Percentiles rank a stretch among this genome's conserved stretches.
Evolutionary conservation across 2,888 invertebrate species (phyloP).

Genomic region (Nephrocerus scutellatus): DNA sequence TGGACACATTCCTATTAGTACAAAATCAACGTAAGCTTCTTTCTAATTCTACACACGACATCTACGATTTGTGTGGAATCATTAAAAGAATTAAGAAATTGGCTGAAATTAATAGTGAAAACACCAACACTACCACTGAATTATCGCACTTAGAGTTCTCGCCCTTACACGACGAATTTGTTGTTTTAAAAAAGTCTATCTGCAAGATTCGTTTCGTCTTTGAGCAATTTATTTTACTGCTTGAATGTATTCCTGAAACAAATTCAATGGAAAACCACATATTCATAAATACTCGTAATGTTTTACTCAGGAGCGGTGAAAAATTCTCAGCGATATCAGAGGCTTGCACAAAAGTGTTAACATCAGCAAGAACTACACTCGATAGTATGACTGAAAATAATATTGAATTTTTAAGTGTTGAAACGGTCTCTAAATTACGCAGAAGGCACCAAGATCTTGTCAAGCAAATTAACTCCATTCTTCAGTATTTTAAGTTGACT

Average conservation of each 20-base stretch:
- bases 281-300: slow-evolving; percentile 16
- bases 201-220: slow-evolving; percentile 47
- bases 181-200: slow-evolving; percentile 30
- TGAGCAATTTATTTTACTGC: slow-evolving; percentile 61
- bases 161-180: slow-evolving; percentile 26
- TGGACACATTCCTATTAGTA: slow-evolving; percentile 64
- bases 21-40: slow-evolving; percentile 60
- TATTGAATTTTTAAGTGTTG: slow-evolving; percentile 34
- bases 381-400: slow-evolving; percentile 30
- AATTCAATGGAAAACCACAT: slow-evolving; percentile 26
- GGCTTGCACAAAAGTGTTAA: slow-evolving; percentile 25
- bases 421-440: slow-evolving; percentile 23
- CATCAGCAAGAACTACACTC: slow-evolving; percentile 26
- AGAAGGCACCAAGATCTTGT: slow-evolving; percentile 7
- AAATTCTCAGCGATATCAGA: slow-evolving; percentile 22
- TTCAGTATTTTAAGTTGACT: slow-evolving; percentile 11
- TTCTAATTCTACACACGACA: slow-evolving; percentile 52
- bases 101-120: slow-evolving; percentile 28
- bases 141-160: slow-evolving; percentile 27
- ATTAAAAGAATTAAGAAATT: slow-evolving; percentile 40
- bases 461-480: slow-evolving; percentile 7
- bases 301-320: slow-evolving; percentile 22
- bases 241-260: slow-evolving; percentile 58
- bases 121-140: no score
- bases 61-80: slow-evolving; percentile 54